phyloP scores from a whole-genome alignment of 2,113 vertebrate species.

The Platysteira castanea region DNA sequence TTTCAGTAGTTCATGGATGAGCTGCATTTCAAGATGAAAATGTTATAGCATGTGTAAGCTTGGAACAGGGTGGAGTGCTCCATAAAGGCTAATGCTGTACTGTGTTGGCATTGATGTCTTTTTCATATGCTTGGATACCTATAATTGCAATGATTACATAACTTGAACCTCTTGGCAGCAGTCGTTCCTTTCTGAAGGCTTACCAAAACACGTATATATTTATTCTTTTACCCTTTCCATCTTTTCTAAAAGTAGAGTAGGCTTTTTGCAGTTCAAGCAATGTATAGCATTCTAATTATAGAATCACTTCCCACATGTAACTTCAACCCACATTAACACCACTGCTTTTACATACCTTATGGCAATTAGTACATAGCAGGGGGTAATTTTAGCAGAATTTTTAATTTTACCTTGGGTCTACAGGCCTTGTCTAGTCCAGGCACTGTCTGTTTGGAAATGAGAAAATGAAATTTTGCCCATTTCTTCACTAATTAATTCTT shows the following conservation, averaged over 20 bases:
- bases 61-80: background rate
- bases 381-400: conserved; percentile 46
- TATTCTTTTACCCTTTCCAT: background rate
- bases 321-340: background rate
- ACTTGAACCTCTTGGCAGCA: background rate
- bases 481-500: conserved; percentile 62
- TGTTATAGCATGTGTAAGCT: background rate
- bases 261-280: background rate
- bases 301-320: background rate
- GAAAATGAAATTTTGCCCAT: conserved; percentile 45
- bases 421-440: conserved; percentile 15
- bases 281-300: background rate
- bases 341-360: background rate
- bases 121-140: background rate
- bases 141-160: background rate
- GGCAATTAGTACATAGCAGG: conserved; percentile 15
- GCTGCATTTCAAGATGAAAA: background rate
- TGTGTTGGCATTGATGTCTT: background rate
- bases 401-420: conserved; percentile 59
- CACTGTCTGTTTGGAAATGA: conserved; percentile 42
- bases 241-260: background rate
- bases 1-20: background rate
- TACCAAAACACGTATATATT: background rate
- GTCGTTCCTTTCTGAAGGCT: background rate
- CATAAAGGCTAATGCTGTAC: background rate